Evolutionary conservation across 2,888 invertebrate species (phyloP).

Genomic region (Tinea pellionella): DNA sequence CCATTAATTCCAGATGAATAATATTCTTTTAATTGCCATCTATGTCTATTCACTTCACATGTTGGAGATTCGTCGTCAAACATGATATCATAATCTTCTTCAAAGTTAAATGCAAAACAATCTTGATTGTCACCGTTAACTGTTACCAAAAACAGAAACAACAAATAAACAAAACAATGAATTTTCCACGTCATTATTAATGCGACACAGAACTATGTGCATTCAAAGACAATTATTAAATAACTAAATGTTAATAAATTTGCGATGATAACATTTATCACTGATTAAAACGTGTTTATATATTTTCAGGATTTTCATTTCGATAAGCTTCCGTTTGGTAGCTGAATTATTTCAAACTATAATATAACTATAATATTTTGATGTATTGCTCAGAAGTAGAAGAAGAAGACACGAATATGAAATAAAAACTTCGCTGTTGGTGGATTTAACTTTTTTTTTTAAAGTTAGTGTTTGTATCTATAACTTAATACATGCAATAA

Average conservation of each 20-base stretch:
- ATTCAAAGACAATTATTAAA: background rate
- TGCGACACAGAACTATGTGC: background rate
- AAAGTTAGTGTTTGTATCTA: background rate
- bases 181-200: background rate
- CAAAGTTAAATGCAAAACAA: constrained; percentile 2
- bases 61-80: background rate
- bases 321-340: constrained; percentile 4
- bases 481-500: no score
- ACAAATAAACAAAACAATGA: background rate
- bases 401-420: no score
- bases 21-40: background rate
- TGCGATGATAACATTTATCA: background rate
- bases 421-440: no score
- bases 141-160: background rate
- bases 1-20: background rate
- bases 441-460: background rate
- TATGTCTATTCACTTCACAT: background rate
- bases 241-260: background rate
- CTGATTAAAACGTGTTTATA: background rate
- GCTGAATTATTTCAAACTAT: background rate
- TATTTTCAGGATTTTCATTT: background rate
- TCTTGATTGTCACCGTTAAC: background rate
- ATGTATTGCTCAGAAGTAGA: no score
- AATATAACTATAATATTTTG: background rate
- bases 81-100: background rate